Base-by-base conservation (phyloP, 2,888 invertebrate species). In the Antheraea assamensis region DNA sequence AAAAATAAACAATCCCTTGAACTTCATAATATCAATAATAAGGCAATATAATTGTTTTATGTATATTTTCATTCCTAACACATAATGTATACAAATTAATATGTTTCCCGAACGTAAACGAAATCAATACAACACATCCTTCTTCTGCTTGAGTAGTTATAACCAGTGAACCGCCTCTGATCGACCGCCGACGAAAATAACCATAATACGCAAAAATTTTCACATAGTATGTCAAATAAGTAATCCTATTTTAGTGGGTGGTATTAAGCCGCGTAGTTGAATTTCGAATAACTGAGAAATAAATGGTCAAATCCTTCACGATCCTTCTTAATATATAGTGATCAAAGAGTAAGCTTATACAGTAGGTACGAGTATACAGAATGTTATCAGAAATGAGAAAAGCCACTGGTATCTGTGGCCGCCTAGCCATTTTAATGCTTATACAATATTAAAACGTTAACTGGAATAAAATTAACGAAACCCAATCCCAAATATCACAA, bases 401-500 rank as follows among this genome's bases (percentile, higher is more conserved):
- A 42, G 42, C 42, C 42, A 10, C 42, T 7, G 42, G 8, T 10
- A 42, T 42, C n/a, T n/a, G 21, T n/a, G n/a, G 17, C 17, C 10
- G 13, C 10, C 3, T 47, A 47, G 42, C 42, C 5, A 42, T 10
- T 42, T 7, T 10, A 42, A 3, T 42, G 8, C 42, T 21, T 17
- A 19, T 52, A 52, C 8, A 42, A 42, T 52, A 52, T 64, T 64
- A 64, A 64, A 30, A 27, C 47, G 8, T 42, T 24, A 27, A 64
- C 24, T 10, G 3, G 13, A 27, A 74, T 71, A 70, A 49, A 74
- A 71, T 72, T 70, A 72, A 74, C 49, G 10, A 71, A 66, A 66
- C 71, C 55, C 71, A 75, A 75, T 72, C 72, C 70, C 72, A 75
- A 74, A 77, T 76, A 77, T 70, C 74, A 61, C 75, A 75, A 74